These are phyloP conservation scores for Lasioglossum villosulum DNA, from an alignment of 2,888 invertebrate species.

Conservation along the genomic window DNA sequence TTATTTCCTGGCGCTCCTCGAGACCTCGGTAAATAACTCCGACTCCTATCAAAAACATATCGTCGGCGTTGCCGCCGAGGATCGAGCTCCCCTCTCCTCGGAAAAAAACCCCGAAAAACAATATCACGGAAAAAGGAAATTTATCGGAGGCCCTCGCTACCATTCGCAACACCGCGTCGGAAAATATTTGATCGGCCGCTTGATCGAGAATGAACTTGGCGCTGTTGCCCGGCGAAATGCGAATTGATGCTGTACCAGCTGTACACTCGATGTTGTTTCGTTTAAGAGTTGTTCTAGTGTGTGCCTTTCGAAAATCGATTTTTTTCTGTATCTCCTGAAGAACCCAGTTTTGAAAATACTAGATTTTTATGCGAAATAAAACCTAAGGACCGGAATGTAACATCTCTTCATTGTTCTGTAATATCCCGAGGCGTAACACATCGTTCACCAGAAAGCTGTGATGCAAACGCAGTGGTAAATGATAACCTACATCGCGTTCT, in stretches of 20 bases:
- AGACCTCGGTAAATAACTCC: conserved; percentile 64
- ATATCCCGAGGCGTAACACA: neutral
- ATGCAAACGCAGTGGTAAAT: neutral
- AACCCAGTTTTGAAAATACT: no score
- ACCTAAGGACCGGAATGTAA: neutral
- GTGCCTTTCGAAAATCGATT: neutral
- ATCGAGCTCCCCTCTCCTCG: neutral
- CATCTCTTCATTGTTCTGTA: neutral
- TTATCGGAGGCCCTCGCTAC: neutral
- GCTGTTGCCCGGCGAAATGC: neutral
- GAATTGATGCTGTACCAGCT: neutral
- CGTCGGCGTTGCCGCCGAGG: conserved; percentile 14
- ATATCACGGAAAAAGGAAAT: neutral
- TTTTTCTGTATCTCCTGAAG: neutral
- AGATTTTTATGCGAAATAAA: no score
- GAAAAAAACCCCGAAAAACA: neutral
- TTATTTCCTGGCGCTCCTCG: conserved; percentile 65
- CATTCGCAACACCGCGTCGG: neutral
- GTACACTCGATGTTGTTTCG: neutral
- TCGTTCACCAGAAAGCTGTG: neutral
- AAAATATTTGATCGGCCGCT: neutral
- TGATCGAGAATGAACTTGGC: neutral
- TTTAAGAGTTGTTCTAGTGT: neutral
- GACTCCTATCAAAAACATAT: conserved; percentile 40
- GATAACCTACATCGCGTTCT: conserved; percentile 6